phyloP scores from a whole-genome alignment of 2,888 invertebrate genomes.

The Caenorhabditis sinica region DNA sequence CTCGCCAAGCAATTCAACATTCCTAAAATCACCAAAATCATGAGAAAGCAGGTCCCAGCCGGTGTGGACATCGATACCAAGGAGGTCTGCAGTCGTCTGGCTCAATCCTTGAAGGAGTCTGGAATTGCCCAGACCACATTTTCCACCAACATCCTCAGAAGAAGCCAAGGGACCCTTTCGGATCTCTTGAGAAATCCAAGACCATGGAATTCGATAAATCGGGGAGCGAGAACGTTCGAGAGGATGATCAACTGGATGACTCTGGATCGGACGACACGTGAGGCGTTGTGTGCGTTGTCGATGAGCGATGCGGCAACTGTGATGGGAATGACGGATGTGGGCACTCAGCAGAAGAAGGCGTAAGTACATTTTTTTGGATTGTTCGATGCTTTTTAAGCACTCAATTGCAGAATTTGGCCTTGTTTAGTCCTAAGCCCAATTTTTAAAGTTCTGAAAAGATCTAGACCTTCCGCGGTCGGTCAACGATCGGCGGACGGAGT shows the following conservation, averaged over 20 bases:
- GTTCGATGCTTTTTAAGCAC: not conserved
- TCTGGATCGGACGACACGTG: not conserved
- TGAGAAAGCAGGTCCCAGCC: not conserved
- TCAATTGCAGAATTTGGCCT: no score
- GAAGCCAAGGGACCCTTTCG: not conserved
- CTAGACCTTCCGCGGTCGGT: no score
- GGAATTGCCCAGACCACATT: not conserved
- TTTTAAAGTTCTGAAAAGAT: not conserved
- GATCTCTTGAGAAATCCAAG: not conserved
- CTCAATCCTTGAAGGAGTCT: not conserved
- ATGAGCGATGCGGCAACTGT: not conserved
- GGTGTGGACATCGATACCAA: not conserved
- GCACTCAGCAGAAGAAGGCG: not conserved
- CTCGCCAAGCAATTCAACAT: not conserved
- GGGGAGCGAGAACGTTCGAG: not conserved
- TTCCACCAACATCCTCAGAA: not conserved
- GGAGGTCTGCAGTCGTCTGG: not conserved
- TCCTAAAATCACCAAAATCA: not conserved
- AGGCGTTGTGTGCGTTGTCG: not conserved
- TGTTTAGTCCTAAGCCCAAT: not conserved
- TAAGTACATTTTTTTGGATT: not conserved
- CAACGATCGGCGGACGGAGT: no score
- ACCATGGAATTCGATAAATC: not conserved
- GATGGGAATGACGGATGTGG: not conserved
- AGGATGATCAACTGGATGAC: not conserved